Base-by-base conservation (phyloP, 2,888 invertebrate genomes). In the Pemphredon lugubris region DNA sequence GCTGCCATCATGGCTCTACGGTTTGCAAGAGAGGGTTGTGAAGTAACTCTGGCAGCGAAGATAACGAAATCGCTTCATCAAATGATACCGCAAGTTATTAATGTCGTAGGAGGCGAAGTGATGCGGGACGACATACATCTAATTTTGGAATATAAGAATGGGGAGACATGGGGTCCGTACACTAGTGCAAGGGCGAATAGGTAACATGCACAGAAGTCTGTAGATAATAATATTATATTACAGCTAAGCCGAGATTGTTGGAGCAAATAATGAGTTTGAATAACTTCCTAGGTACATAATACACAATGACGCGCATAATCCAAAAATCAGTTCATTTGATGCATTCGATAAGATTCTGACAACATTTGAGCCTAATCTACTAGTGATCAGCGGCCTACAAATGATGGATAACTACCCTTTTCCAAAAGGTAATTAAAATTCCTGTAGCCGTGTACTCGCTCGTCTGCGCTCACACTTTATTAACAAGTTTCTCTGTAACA, bases 331-430 rank as follows among this genome's bases (percentile, higher is more conserved):
- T 80, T 94, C 96, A 0, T 90, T 96, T 72, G 94, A 95, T 84
- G 92, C 92, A 70, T 93, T 96, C 84, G 93, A 92, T 21, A 90
- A 92, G 77, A 87, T 92, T 61, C 86, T 96, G 65, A 90, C 91
- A 9, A 85, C 87, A 5, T 96, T 94, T 83, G 91, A 92, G 44
- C 95, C 96, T 1, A 92, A 95, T 84, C 90, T 96, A 73, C 91
- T 96, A 77, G 95, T 96, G 72, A 92, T 96, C 57, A 95, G 96
- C 83, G 96, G 96, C 6, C 90, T 96, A 48, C 96, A 96, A 87
- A 95, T 96, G 95, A 95, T 96, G 96, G 96, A 96, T 84, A 96
- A 95, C 88, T 96, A 93, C 88, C 95, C 94, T 1, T 94, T 94
- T 81, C 90, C 91, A 76, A 89, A 91, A 87, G 93, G 93, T 92